Percentiles rank a stretch among this genome's conserved stretches.
phyloP scores from a whole-genome alignment of 2,888 invertebrate genomes.

The Drosophila anomelani region DNA sequence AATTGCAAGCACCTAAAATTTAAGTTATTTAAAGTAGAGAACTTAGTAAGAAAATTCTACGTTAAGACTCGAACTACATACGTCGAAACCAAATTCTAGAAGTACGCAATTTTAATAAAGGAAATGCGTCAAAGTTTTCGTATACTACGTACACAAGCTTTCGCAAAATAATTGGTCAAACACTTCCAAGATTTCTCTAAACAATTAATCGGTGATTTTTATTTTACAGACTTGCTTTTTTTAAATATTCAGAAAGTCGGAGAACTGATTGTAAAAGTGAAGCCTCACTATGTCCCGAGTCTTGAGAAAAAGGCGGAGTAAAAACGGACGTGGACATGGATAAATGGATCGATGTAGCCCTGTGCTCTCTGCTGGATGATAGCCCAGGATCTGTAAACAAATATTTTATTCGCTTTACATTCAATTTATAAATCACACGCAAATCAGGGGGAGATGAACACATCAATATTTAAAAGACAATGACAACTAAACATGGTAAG shows the following conservation, averaged over 20 bases:
- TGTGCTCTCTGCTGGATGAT: neutral
- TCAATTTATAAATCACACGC: neutral
- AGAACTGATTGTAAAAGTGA: neutral
- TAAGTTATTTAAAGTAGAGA: conserved; percentile 45
- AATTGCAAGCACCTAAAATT: conserved; percentile 47
- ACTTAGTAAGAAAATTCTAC: conserved; percentile 40
- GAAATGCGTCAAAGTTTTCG: conserved; percentile 34
- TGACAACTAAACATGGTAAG: conserved; percentile 9
- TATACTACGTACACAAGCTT: conserved; percentile 27
- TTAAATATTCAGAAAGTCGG: neutral
- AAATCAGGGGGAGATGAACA: neutral
- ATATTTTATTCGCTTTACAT: neutral
- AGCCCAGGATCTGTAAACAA: neutral
- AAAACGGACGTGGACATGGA: neutral
- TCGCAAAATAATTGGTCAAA: conserved; percentile 33
- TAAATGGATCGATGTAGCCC: neutral
- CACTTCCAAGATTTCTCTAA: conserved; percentile 11
- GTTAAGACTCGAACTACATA: conserved; percentile 58
- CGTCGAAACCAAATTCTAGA: conserved; percentile 67
- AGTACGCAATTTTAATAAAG: conserved; percentile 46
- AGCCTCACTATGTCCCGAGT: neutral
- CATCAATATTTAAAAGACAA: neutral
- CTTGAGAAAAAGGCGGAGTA: neutral
- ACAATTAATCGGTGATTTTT: conserved; percentile 20
- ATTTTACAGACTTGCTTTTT: conserved; percentile 19